Base-by-base conservation (phyloP, 1,140 invertebrate genomes). In the Drosophila suzukii region DNA sequence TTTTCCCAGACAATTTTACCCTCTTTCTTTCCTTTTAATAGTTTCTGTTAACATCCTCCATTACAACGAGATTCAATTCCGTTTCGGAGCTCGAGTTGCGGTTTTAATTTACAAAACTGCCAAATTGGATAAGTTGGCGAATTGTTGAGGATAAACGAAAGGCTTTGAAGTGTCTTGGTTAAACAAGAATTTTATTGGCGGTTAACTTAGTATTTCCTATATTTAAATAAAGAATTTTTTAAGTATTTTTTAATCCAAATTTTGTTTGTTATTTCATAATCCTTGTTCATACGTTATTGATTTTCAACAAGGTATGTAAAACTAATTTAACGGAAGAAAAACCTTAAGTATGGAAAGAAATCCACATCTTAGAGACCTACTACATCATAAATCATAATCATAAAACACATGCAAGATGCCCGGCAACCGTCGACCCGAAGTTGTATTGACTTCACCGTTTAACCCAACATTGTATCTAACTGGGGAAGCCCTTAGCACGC, bases 1-100 rank as follows among this genome's bases (percentile, higher is more conserved):
- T 77, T 77, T 77, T 77, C 57, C 74, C 75, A 77, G 74, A 15
- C 51, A 70, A 70, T 77, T 57, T 77, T 17, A 17, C 10, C 8
- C 44, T 50, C 32, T 68, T 75, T 36, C n/a, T 55, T 8, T 17
- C 13, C 7, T 10, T 53, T 51, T 57, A 47, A 32, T 53, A 68
- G 63, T 24, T 51, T 43, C 10, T 51, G 53, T 32, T 68, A 70
- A 71, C 65, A 57, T 50, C 34, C 41, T 50, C 66, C 47, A 54
- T 60, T 59, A 49, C 54, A 12, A 17, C 24, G 73, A 43, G 66
- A 75, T 43, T 46, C 53, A 66, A 75, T 66, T 58, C 38, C 36
- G 47, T 53, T 54, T 54, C 15, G 10, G 32, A 27, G 32, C 56
- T 32, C 7, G 8, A 55, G 36, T 43, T 74, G 43, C n/a, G 43